Evolutionary conservation across 2,797 vertebrate genomes (phyloP).

Genomic region (Buceros bicornis): DNA sequence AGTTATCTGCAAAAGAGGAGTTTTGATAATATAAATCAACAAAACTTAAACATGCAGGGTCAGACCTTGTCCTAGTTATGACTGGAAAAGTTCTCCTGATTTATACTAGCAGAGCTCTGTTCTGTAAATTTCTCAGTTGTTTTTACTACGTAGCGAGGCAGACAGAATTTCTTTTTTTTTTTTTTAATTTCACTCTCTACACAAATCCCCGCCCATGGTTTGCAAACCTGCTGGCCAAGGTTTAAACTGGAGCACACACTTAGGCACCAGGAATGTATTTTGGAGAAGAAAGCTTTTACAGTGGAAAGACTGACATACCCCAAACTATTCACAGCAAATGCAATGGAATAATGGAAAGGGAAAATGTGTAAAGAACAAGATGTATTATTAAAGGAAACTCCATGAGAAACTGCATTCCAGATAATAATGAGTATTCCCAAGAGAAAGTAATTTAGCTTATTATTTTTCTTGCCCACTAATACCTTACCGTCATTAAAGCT

Average conservation of each 20-base stretch:
- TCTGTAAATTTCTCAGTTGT: constrained; percentile 7
- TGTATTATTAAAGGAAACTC: background rate
- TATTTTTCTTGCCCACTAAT: background rate
- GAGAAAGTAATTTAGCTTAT: background rate
- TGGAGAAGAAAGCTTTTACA: background rate
- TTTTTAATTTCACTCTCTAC: background rate
- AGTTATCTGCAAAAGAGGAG: background rate
- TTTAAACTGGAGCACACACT: background rate
- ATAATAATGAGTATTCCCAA: background rate
- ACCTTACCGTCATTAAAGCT: background rate
- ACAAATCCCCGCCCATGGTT: background rate
- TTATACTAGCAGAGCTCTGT: background rate
- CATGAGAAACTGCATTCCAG: background rate
- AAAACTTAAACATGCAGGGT: background rate
- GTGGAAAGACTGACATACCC: constrained; percentile 10
- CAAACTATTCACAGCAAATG: background rate
- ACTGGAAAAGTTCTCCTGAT: background rate
- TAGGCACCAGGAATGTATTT: background rate
- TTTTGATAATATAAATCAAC: background rate
- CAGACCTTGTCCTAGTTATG: background rate
- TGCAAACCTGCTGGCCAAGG: background rate
- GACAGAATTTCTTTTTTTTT: background rate
- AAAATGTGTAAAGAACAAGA: background rate
- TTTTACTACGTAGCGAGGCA: background rate
- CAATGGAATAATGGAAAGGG: background rate